Conservation (phyloP, 2,113 vertebrate genomes). For the Cyprinodon variegatus region DNA sequence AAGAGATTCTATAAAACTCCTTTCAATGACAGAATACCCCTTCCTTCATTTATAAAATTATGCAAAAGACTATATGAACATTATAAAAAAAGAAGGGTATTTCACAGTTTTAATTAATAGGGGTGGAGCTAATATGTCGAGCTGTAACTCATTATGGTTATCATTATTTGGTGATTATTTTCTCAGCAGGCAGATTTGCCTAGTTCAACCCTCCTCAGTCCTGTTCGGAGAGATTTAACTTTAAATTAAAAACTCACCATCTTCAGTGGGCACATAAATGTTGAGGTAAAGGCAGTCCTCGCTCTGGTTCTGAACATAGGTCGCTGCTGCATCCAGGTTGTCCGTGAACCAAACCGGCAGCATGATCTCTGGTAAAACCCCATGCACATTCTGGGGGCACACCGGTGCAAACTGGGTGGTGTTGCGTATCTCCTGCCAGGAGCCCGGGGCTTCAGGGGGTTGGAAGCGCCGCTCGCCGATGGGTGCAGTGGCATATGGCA, state of each 20-base stretch:
- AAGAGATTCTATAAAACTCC: neutral
- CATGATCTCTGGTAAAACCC: slow-evolving; percentile 92
- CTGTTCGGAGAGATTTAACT: neutral
- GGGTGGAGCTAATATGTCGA: neutral
- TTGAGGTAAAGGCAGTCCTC: slow-evolving; percentile 96
- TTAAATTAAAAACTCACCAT: slow-evolving; percentile 83
- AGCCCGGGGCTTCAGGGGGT: slow-evolving; percentile 90
- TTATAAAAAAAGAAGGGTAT: neutral
- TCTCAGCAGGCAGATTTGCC: neutral
- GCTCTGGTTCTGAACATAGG: slow-evolving; percentile 91
- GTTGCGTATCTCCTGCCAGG: slow-evolving; percentile 90
- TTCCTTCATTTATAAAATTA: neutral
- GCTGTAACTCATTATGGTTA: neutral
- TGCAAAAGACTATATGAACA: neutral
- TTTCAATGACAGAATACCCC: neutral
- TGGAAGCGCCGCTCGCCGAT: slow-evolving; percentile 89
- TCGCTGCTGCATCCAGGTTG: slow-evolving; percentile 89
- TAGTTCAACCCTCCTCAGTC: neutral
- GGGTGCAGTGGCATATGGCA: slow-evolving; percentile 90
- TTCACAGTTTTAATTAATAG: neutral
- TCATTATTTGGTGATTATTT: neutral
- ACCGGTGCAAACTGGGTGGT: slow-evolving; percentile 90
- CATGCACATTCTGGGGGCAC: slow-evolving; percentile 92
- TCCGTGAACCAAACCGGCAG: slow-evolving; percentile 94
- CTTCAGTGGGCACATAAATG: slow-evolving; percentile 92